Evolutionary conservation across 2,797 vertebrate species (phyloP).

Genomic region (Sebastes steindachneri): DNA sequence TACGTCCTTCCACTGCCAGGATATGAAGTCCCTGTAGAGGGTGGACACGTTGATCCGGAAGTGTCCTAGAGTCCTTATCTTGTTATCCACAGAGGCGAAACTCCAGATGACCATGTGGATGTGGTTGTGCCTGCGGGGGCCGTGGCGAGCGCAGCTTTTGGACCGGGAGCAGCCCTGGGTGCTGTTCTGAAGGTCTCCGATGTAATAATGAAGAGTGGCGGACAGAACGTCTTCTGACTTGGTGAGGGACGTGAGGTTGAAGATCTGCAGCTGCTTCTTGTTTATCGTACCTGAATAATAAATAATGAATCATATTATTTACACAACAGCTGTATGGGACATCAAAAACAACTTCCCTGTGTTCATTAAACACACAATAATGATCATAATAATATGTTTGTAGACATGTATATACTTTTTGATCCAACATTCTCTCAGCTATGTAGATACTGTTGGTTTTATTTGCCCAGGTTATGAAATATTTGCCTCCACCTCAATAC

Average conservation of each 20-base stretch:
- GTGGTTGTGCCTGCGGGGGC: constrained; percentile 74
- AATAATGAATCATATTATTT: neutral
- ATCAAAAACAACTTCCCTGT: neutral
- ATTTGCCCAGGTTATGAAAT: neutral
- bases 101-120: constrained; percentile 88
- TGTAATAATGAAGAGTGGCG: constrained; percentile 90
- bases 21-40: constrained; percentile 76
- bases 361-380: neutral
- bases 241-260: constrained; percentile 94
- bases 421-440: neutral
- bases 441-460: neutral
- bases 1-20: constrained; percentile 95
- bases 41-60: constrained; percentile 86
- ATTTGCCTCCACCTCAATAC: neutral
- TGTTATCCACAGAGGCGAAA: constrained; percentile 80
- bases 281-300: constrained; percentile 83
- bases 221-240: constrained; percentile 93
- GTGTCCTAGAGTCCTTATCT: constrained; percentile 82
- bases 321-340: neutral
- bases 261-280: constrained; percentile 85
- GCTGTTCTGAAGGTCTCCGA: constrained; percentile 83
- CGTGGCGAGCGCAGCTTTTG: constrained; percentile 62
- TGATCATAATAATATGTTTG: neutral
- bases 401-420: neutral
- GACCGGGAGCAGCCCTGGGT: constrained; percentile 49